A percentile compares a stretch with the other conserved stretches of the same genome.
phyloP scores from a whole-genome alignment of 92 coral and sea anemone species.

The Palythoa grandis region DNA sequence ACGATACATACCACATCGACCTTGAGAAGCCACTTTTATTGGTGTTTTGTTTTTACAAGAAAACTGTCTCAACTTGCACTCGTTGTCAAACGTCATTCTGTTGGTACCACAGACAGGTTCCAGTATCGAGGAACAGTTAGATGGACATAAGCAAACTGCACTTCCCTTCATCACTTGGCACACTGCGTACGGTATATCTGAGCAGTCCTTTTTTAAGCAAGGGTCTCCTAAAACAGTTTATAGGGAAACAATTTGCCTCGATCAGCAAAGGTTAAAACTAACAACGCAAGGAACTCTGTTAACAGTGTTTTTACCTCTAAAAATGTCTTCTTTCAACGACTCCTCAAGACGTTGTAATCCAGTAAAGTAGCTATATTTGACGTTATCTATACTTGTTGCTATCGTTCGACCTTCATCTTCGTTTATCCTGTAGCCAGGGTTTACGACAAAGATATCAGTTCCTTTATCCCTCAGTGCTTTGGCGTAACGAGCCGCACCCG shows the following conservation, averaged over 20 bases:
- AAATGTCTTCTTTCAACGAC: background rate
- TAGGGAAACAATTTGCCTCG: background rate
- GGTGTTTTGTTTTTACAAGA: background rate
- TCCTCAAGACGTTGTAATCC: background rate
- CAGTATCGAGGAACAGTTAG: background rate
- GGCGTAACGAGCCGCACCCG: background rate
- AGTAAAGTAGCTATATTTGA: background rate
- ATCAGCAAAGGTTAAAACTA: background rate
- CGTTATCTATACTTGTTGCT: background rate
- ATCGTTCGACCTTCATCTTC: background rate
- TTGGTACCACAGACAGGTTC: background rate
- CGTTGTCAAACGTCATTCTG: background rate
- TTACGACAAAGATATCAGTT: background rate
- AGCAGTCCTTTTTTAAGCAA: background rate
- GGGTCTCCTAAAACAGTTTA: background rate
- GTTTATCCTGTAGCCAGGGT: background rate
- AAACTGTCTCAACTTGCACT: background rate
- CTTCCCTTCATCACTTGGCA: background rate
- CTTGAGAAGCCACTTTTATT: no score
- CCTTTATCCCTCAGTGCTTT: background rate
- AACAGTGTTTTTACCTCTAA: background rate
- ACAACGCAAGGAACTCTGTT: background rate
- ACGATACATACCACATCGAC: background rate
- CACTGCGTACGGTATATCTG: background rate
- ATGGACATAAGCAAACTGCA: background rate